Evolutionary conservation across 2,888 invertebrate genomes (phyloP).

Genomic region (Cantharis rufa): DNA sequence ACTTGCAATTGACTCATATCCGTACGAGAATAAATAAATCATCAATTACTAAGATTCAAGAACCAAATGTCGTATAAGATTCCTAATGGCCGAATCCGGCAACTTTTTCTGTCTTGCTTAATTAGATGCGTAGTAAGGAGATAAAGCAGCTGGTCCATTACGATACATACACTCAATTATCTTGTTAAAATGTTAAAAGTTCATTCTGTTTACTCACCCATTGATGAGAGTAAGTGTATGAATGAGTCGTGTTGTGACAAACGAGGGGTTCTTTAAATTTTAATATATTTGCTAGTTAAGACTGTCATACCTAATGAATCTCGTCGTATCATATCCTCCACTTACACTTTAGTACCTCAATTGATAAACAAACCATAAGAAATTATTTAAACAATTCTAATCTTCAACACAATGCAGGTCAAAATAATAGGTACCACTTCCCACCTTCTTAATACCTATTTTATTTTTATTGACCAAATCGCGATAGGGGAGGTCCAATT

Average conservation of each 20-base stretch:
- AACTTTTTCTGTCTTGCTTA: constrained; percentile 9
- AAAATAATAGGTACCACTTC: neutral
- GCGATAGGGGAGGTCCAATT: neutral
- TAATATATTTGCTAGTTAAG: constrained; percentile 25
- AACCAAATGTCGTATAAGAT: constrained; percentile 2
- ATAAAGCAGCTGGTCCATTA: constrained; percentile 26
- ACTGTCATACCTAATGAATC: constrained; percentile 6
- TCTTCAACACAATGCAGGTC: neutral
- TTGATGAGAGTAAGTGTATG: constrained; percentile 31
- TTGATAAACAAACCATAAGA: neutral
- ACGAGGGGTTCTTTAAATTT: constrained; percentile 23
- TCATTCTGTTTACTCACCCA: constrained; percentile 37
- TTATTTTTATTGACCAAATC: neutral
- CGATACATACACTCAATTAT: constrained; percentile 35
- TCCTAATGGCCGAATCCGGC: constrained; percentile 21
- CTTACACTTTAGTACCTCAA: neutral
- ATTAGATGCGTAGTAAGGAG: constrained; percentile 21
- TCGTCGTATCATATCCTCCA: neutral
- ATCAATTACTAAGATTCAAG: neutral
- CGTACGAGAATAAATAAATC: neutral
- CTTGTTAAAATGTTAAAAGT: constrained; percentile 36
- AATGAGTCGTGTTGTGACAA: constrained; percentile 31
- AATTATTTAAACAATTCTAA: neutral
- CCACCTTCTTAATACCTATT: too few species aligned
- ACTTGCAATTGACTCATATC: constrained; percentile 1